These are phyloP conservation scores for Meles meles DNA, from an alignment of 2,113 vertebrate species.

Conservation along the genomic window DNA sequence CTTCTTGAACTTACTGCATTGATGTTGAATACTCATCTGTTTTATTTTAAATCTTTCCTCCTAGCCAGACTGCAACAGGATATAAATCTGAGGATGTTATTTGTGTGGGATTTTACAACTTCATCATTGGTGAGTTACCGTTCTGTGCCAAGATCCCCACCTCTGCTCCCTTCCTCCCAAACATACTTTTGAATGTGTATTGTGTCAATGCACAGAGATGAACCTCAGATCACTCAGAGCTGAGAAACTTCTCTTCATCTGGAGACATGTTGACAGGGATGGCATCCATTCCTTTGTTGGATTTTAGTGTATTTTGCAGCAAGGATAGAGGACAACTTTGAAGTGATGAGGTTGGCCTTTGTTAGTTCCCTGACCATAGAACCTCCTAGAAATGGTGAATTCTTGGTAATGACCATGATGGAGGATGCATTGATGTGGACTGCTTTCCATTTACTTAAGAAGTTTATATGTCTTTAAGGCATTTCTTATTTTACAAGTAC, in stretches of 20 bases:
- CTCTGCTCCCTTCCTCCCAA: background rate
- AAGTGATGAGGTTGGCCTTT: background rate
- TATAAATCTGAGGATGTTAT: background rate
- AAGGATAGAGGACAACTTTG: background rate
- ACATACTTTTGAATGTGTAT: background rate
- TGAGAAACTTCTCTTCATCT: background rate
- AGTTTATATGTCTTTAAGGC: background rate
- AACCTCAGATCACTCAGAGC: background rate
- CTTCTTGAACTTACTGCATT: background rate
- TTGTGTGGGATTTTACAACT: background rate
- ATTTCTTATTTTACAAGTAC: slow-evolving; percentile 28
- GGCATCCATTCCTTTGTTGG: background rate
- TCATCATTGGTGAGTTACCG: background rate
- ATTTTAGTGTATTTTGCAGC: background rate
- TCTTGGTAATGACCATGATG: background rate
- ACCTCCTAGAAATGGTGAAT: background rate
- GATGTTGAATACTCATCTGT: background rate
- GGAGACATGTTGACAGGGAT: background rate
- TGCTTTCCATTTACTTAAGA: background rate
- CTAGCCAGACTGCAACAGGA: background rate
- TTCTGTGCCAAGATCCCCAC: background rate
- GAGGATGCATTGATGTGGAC: background rate
- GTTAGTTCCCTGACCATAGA: background rate
- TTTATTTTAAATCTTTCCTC: background rate
- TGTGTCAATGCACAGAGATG: background rate